Base-by-base conservation (phyloP, 2,888 invertebrate species). In the Aleiodes alternator region DNA sequence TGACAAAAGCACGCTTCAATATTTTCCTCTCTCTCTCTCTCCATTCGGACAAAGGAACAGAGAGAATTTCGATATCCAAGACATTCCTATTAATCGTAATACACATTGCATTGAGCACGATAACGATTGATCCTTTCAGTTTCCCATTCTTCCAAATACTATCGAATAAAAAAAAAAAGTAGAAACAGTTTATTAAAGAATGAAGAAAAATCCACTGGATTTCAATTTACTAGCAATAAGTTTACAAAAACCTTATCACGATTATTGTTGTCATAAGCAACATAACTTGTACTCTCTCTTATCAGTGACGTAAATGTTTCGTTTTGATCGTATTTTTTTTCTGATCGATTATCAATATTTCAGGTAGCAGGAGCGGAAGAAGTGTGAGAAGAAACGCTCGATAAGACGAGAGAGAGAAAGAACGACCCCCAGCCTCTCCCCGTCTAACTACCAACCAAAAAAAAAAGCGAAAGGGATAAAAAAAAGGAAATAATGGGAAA, bases 401-500 rank as follows among this genome's bases (percentile, higher is more conserved):
- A 51, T 23, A 71, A 74, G 31, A 51, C 34, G 43, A 4, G 38
- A 53, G 38, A 11, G 7, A 43, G 38, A 38, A 38, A 3, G n/a
- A n/a, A n/a, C n/a, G n/a, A n/a, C 3, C 8, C 38, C 8, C 38
- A 4, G 6, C 8, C 6, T 8, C 38, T 9, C 43, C 9, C 43
- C 43, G 9, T 3, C 43, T 11, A 43, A 43, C 43, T 43, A 51
- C 34, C 11, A 66, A 66, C 66, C 23, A 23, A 56, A 16, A 12
- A 51, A 53, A 72, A 61, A 59, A 64, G 29, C 11, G 7, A 31
- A 16, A 7, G n/a, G n/a, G 29, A 68, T 31, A 68, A 31, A 7
- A 82, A 83, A 78, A 83, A 81, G 81, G 81, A 79, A 85, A 87
- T 84, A 83, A 91, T 91, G 91, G 91, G 91, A 75, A 91, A 90